A percentile compares a stretch with the other conserved stretches of the same genome.
These are phyloP conservation scores for Parthenolecanium corni DNA, from an alignment of 2,888 invertebrate species.

Conservation along the genomic window DNA sequence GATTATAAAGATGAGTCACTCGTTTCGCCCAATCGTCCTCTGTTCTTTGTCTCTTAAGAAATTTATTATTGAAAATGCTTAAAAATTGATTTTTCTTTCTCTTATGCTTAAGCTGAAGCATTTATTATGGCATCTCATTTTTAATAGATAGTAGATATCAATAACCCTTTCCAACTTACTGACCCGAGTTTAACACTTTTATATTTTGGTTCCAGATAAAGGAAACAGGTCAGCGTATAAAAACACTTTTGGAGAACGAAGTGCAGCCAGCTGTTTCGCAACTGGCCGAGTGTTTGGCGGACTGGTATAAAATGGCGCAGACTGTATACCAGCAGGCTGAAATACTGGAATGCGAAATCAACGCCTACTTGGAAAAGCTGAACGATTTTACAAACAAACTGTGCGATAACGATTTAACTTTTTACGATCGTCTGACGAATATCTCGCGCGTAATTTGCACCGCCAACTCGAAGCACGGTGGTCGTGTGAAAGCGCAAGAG, in stretches of 20 bases:
- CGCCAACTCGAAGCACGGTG: conserved; percentile 32
- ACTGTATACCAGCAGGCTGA: conserved; percentile 72
- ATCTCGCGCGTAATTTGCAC: conserved; percentile 32
- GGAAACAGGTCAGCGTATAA: conserved; percentile 62
- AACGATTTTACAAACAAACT: conserved; percentile 39
- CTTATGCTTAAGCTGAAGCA: no score
- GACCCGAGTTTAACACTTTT: conserved; percentile 2
- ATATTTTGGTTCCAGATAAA: conserved; percentile 56
- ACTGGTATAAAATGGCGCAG: conserved; percentile 83
- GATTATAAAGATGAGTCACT: no score
- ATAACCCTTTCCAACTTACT: neutral
- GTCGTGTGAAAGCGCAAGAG: conserved; percentile 34
- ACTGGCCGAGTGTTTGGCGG: conserved; percentile 64
- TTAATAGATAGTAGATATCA: no score
- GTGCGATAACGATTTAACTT: conserved; percentile 33
- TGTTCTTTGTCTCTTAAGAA: no score
- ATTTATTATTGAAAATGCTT: no score
- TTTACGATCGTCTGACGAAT: conserved; percentile 34
- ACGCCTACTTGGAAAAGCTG: conserved; percentile 42
- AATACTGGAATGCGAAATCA: conserved; percentile 65
- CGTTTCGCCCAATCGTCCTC: neutral
- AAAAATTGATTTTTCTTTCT: neutral
- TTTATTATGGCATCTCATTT: no score
- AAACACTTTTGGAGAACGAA: conserved; percentile 54
- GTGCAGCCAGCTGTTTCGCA: conserved; percentile 62